Conservation (phyloP, 2,888 invertebrate species). For the Oscheius sp. region DNA sequence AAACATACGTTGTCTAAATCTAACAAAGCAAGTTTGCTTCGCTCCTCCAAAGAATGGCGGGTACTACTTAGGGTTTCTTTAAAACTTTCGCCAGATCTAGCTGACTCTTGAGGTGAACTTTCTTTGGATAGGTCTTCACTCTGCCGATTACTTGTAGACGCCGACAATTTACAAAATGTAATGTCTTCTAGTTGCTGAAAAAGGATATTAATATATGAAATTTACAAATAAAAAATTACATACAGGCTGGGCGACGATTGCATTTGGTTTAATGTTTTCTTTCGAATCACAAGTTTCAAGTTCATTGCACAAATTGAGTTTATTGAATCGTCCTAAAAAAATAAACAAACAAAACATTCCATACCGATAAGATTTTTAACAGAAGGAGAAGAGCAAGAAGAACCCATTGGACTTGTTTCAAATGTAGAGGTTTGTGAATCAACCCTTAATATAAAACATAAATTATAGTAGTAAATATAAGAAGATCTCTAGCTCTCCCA, state of each 20-base stretch:
- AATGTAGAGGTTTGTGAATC: not conserved
- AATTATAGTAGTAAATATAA: too few relatives aligned
- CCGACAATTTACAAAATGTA: not conserved
- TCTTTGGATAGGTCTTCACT: not conserved
- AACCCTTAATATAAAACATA: too few relatives aligned
- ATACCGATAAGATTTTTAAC: constrained; percentile 15
- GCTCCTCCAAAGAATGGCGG: not conserved
- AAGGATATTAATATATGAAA: not conserved
- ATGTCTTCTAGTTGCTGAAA: not conserved
- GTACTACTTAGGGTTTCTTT: not conserved
- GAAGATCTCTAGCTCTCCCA: not conserved
- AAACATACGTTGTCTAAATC: constrained; percentile 10
- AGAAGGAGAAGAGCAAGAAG: constrained; percentile 6
- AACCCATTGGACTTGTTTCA: constrained; percentile 4
- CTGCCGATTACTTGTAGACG: not conserved
- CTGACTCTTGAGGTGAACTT: not conserved
- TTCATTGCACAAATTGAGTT: constrained; percentile 3
- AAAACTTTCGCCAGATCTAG: constrained; percentile 14
- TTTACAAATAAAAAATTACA: not conserved
- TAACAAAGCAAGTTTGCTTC: not conserved
- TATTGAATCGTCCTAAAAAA: constrained; percentile 17
- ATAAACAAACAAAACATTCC: not conserved
- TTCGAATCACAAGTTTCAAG: not conserved
- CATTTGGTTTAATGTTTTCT: not conserved
- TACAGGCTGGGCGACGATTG: constrained; percentile 7